phyloP scores from a whole-genome alignment of 2,888 invertebrate species.

The Leptopilina drosophilae region DNA sequence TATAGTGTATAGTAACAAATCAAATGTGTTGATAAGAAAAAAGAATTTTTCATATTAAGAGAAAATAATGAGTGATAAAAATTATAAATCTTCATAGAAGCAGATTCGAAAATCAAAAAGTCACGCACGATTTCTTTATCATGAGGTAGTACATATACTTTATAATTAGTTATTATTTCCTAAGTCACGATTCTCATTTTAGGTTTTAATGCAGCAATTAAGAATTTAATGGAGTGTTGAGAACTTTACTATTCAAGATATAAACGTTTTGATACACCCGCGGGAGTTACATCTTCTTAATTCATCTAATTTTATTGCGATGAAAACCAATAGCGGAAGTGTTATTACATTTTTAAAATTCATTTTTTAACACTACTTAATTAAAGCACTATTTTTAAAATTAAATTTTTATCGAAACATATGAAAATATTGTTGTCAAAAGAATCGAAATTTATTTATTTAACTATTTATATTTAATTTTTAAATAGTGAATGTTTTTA shows the following conservation, averaged over 20 bases:
- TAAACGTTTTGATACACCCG: constrained; percentile 16
- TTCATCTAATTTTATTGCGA: constrained; percentile 4
- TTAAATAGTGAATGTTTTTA: no score
- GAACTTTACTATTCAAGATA: constrained; percentile 16
- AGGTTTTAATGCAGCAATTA: constrained; percentile 35
- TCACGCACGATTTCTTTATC: not conserved
- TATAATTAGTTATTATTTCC: constrained; percentile 18
- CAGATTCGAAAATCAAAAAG: not conserved
- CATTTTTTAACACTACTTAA: not conserved
- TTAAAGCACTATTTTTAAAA: no score
- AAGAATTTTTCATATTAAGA: not conserved
- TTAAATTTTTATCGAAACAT: no score
- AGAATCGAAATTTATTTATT: no score
- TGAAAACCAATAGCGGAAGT: not conserved
- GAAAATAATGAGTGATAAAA: not conserved
- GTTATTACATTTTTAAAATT: not conserved
- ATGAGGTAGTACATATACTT: not conserved
- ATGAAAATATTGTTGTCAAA: no score
- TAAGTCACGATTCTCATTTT: constrained; percentile 38
- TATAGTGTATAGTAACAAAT: not conserved
- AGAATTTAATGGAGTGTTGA: constrained; percentile 34
- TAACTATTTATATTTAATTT: no score
- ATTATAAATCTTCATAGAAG: not conserved
- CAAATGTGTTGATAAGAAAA: not conserved
- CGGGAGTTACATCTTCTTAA: constrained; percentile 18